These are phyloP conservation scores for Drosophila nr. medialis DNA, from an alignment of 2,888 invertebrate genomes.

Conservation along the genomic window DNA sequence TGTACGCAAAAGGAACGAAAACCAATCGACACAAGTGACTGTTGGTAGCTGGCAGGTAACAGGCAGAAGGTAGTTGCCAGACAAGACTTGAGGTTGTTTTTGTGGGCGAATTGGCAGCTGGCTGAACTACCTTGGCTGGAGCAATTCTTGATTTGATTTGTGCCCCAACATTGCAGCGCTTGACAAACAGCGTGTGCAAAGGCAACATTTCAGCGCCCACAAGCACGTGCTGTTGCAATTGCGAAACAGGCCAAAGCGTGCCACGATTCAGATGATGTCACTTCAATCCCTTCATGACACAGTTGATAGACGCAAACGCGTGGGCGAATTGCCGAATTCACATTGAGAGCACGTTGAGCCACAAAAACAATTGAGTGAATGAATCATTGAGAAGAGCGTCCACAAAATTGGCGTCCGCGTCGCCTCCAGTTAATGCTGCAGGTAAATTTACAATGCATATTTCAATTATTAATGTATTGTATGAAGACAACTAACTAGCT, in stretches of 20 bases:
- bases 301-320: conserved; percentile 17
- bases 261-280: conserved; percentile 32
- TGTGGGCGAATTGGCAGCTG: conserved; percentile 35
- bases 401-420: neutral
- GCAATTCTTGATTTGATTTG: conserved; percentile 44
- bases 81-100: conserved; percentile 20
- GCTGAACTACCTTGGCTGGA: neutral
- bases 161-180: conserved; percentile 18
- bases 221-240: conserved; percentile 11
- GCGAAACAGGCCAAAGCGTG: conserved; percentile 9
- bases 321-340: neutral
- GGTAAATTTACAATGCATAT: neutral
- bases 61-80: conserved; percentile 12
- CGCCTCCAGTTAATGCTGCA: neutral
- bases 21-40: conserved; percentile 60
- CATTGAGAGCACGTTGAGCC: neutral
- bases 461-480: neutral
- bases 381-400: neutral
- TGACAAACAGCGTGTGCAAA: conserved; percentile 20
- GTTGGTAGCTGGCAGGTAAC: conserved; percentile 28
- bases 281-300: conserved; percentile 32
- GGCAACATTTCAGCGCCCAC: conserved; percentile 14
- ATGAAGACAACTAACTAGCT: neutral
- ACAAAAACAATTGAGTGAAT: neutral
- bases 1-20: conserved; percentile 35